phyloP scores from a whole-genome alignment of 1,140 invertebrate genomes.

The Drosophila willistoni region DNA sequence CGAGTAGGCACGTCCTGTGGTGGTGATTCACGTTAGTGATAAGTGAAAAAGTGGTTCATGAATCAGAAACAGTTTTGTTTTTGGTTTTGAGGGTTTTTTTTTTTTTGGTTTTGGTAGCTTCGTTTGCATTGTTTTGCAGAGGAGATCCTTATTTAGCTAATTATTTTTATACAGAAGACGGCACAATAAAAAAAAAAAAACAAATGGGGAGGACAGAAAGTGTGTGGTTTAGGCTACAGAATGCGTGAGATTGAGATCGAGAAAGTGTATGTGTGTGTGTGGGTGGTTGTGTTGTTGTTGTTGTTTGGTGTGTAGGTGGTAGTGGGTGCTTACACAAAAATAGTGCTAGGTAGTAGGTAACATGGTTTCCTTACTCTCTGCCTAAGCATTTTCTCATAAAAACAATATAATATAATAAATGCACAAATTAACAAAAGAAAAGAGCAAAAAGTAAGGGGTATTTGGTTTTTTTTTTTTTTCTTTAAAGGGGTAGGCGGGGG shows the following conservation, averaged over 20 bases:
- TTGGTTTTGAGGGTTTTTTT: slow-evolving; percentile 14
- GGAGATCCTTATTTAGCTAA: slow-evolving; percentile 49
- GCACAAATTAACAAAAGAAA: not conserved
- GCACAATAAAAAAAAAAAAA: slow-evolving; percentile 27
- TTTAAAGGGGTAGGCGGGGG: no score
- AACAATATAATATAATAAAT: not conserved
- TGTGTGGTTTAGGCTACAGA: slow-evolving; percentile 19
- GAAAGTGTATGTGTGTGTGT: slow-evolving; percentile 6
- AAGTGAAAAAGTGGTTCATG: slow-evolving; percentile 67
- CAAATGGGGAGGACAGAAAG: slow-evolving; percentile 21
- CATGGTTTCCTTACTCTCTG: slow-evolving; percentile 11
- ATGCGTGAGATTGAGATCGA: slow-evolving; percentile 14
- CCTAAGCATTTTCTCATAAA: slow-evolving; percentile 4
- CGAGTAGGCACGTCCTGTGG: slow-evolving; percentile 90
- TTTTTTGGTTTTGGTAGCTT: slow-evolving; percentile 23
- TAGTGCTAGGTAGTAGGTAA: not conserved
- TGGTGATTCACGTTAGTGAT: slow-evolving; percentile 47
- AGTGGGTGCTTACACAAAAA: not conserved
- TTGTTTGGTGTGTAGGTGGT: not conserved
- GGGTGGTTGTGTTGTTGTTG: not conserved
- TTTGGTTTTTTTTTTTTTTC: not conserved
- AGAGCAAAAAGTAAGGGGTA: not conserved
- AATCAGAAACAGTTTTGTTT: slow-evolving; percentile 42
- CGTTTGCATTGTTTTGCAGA: slow-evolving; percentile 21
- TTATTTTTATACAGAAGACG: slow-evolving; percentile 43